Base-by-base conservation (phyloP, 2,888 invertebrate genomes). In the Coenonympha glycerion region DNA sequence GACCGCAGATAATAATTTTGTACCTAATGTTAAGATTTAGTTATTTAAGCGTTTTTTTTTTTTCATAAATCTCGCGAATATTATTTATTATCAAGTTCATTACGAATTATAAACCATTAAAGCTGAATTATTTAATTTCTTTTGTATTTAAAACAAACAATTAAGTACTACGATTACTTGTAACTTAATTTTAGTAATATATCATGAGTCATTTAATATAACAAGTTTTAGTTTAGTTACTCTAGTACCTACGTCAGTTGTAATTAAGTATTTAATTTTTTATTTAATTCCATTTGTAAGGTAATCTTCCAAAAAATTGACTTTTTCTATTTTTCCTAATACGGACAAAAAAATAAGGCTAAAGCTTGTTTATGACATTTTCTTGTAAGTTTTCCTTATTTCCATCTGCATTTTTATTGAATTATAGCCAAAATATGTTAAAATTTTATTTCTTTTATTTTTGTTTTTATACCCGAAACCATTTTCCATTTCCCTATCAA, bases 11-110 rank as follows among this genome's bases (percentile, higher is more conserved):
- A 83, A 85, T 85, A 81, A 82, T 84, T 81, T 85, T 84, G 85
- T 86, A 86, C 84, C 83, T 87, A 85, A 79, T 79, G 56, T 72
- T 86, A 85, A 86, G 82, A 68, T 68, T 68, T 83, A 84, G 82
- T 72, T 79, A n/a, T n/a, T 53, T 85, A 86, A 84, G 84, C 73
- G 77, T 85, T 78, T 56, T 53, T 46, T 56, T 53, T 46, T n/a
- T n/a, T 74, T 80, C 80, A 84, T 85, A 78, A 79, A 82, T 73
- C 78, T 83, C 83, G 76, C 76, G 77, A 83, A 83, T 82, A 84
- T 87, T 86, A 87, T 87, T 87, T 87, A 87, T 87, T 87, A 79
- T 86, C 84, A 84, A n/a, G 83, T 85, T 84, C 86, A 86, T 84
- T 83, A 79, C 76, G 79, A 80, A 79, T 77, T 81, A 79, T 81